Evolutionary conservation across 2,113 vertebrate species (phyloP).

Genomic region (Steatornis caripensis): DNA sequence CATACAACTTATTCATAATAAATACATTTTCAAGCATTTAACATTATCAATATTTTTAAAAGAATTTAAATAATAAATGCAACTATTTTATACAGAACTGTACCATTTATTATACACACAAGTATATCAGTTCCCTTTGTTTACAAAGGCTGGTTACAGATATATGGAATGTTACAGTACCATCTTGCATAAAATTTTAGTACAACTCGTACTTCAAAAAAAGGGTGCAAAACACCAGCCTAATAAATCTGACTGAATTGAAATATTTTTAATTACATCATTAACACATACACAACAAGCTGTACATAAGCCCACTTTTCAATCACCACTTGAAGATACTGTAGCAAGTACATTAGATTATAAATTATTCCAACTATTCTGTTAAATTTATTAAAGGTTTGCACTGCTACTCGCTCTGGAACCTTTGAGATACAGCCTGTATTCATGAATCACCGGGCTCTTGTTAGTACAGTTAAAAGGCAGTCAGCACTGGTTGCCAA

Average conservation of each 20-base stretch:
- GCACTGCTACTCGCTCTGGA: conserved; percentile 66
- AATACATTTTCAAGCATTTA: conserved; percentile 74
- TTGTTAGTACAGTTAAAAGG: conserved; percentile 71
- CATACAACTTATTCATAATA: conserved; percentile 73
- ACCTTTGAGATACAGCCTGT: conserved; percentile 59
- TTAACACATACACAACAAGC: conserved; percentile 88
- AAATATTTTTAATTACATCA: conserved; percentile 82
- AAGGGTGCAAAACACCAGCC: conserved; percentile 83
- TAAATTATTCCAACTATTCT: conserved; percentile 73
- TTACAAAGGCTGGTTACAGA: conserved; percentile 89
- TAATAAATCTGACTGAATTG: conserved; percentile 78
- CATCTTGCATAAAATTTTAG: conserved; percentile 95
- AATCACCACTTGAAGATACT: conserved; percentile 76
- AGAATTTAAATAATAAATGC: conserved; percentile 81
- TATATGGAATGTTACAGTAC: conserved; percentile 99
- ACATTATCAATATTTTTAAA: conserved; percentile 72
- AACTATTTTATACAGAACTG: conserved; percentile 89
- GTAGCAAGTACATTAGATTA: conserved; percentile 74
- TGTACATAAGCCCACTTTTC: conserved; percentile 86
- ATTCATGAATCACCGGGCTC: conserved; percentile 59
- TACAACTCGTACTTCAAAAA: conserved; percentile 84
- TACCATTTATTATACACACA: conserved; percentile 97
- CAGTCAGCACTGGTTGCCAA: conserved; percentile 66
- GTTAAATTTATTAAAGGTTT: conserved; percentile 67
- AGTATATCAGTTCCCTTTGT: conserved; percentile 87